Base-by-base conservation (phyloP, 2,797 vertebrate species). In the Gambusia yucatana region DNA sequence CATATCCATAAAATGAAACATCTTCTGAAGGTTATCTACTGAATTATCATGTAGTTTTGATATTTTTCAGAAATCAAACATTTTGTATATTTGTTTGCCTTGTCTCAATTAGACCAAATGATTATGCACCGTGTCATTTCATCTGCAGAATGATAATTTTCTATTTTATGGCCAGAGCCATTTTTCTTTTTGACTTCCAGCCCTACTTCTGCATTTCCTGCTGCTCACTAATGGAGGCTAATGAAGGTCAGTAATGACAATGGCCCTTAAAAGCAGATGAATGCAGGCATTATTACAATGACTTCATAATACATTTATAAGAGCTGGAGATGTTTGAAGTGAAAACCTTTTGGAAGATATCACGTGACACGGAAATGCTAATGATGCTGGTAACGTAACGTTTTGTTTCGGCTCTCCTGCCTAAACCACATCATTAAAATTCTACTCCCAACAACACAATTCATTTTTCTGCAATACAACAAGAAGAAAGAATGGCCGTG, bases 401-500 rank as follows among this genome's bases (percentile, higher is more conserved):
- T 41, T 10, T 71, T 36, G 5, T 63, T 80, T 22, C 59, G 9
- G 3, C 36, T 46, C 33, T 33, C 1, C 17, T 8, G 28, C 73
- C 63, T 33, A 59, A 87, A 80, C 55, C 67, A 36, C 46, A 41
- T 83, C 46, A 71, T n/a, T 75, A 67, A 80, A 75, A 70, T 86
- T 77, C 75, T 44, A 3, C 59, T n/a, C 22, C 76, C 89, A 48
- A 41, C 28, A 17, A 20, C 1, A 4, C 81, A 82, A 79, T 87
- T 85, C 13, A 8, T 78, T 86, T 91, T 85, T 84, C 72, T 76
- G 79, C 55, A 63, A 33, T 63, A 47, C 57, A 75, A 11, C 73
- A 75, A 46, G 57, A 33, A 63, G 9, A 73, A 73, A 8, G 43
- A 70, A n/a, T 44, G 43, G 13, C 22, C 2, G 4, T n/a, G 11